phyloP scores from a whole-genome alignment of 2,888 invertebrate species.

The Rotaria macrura region DNA sequence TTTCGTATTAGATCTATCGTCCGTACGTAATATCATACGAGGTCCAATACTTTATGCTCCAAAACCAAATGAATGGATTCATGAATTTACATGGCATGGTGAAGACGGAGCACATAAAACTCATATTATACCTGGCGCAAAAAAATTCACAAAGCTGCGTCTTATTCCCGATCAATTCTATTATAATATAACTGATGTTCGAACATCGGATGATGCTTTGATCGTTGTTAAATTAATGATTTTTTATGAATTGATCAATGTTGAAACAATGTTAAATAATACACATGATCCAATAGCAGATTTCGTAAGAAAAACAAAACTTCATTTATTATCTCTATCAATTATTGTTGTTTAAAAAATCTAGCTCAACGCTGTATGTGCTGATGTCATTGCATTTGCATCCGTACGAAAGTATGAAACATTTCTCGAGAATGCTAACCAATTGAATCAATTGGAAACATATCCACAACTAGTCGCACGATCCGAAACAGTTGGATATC shows the following conservation, averaged over 20 bases:
- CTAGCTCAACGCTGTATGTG: slow-evolving; percentile 44
- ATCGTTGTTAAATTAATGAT: slow-evolving; percentile 45
- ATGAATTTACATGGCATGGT: slow-evolving; percentile 46
- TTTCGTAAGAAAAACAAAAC: slow-evolving; percentile 43
- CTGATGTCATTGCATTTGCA: slow-evolving; percentile 45
- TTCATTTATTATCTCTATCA: no score
- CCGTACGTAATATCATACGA: slow-evolving; percentile 39
- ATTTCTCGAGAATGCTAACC: slow-evolving; percentile 40
- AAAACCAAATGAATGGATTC: slow-evolving; percentile 45
- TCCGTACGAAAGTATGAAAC: slow-evolving; percentile 42
- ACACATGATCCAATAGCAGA: slow-evolving; percentile 47
- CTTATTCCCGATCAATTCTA: slow-evolving; percentile 46
- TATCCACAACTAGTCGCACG: slow-evolving; percentile 42
- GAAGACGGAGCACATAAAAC: slow-evolving; percentile 39
- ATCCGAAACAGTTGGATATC: slow-evolving; percentile 41
- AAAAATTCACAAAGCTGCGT: slow-evolving; percentile 40
- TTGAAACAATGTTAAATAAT: slow-evolving; percentile 42
- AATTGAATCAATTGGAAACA: slow-evolving; percentile 39
- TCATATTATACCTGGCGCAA: slow-evolving; percentile 41
- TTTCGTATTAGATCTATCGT: slow-evolving; percentile 30
- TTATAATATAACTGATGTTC: slow-evolving; percentile 45
- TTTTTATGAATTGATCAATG: slow-evolving; percentile 43
- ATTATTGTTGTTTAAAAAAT: slow-evolving; percentile 20
- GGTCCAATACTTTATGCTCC: slow-evolving; percentile 45
- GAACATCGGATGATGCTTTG: slow-evolving; percentile 46